These are phyloP conservation scores for Hippolais icterina DNA, from an alignment of 2,113 vertebrate species.

Conservation along the genomic window DNA sequence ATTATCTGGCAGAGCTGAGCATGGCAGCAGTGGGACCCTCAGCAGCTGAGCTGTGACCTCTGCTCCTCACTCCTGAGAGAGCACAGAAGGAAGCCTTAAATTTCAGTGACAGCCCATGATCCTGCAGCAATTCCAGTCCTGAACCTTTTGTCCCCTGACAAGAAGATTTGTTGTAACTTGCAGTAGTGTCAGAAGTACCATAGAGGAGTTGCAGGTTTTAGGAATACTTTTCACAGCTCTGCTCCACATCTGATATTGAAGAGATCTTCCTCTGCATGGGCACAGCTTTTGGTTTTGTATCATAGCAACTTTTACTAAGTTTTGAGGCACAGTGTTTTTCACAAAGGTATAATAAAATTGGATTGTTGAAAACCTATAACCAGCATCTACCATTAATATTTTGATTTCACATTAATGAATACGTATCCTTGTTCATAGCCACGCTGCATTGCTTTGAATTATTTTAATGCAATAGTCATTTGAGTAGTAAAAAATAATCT, in stretches of 20 bases:
- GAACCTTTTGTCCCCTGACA: not conserved
- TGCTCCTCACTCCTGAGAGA: not conserved
- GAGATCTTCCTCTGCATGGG: not conserved
- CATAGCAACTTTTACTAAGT: not conserved
- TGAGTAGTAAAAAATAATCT: not conserved
- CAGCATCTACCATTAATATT: not conserved
- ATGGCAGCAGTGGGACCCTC: not conserved
- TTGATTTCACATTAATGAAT: not conserved
- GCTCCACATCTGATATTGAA: not conserved
- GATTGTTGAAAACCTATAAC: not conserved
- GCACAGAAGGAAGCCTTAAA: not conserved
- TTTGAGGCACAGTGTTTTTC: not conserved
- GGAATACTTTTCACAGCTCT: not conserved
- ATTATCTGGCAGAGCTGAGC: not conserved
- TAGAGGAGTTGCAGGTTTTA: not conserved
- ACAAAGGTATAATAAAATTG: not conserved
- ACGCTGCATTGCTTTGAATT: not conserved
- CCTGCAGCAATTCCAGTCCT: not conserved
- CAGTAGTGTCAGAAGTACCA: not conserved
- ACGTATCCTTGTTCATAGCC: not conserved
- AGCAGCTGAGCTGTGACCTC: not conserved
- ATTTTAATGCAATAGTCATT: not conserved
- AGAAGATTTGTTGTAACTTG: not conserved
- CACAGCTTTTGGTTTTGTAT: not conserved
- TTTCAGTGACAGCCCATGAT: not conserved